Conservation (phyloP, 1,140 invertebrate species). For the Chironomus striatipennis region DNA sequence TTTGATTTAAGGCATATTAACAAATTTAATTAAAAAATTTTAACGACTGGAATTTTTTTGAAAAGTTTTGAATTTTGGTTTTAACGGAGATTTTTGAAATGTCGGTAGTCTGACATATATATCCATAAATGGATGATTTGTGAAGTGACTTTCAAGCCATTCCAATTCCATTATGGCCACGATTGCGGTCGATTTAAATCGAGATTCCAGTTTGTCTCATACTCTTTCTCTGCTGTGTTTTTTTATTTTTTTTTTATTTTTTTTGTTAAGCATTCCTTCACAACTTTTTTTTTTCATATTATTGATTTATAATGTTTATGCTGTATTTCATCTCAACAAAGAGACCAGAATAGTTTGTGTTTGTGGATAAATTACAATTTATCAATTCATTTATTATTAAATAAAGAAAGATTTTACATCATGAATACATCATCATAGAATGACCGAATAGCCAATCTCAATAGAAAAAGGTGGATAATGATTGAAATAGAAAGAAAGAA, state of each 20-base stretch:
- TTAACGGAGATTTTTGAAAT: no score
- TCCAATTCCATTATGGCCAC: constrained; percentile 3
- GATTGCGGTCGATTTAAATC: neutral
- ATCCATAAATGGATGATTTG: constrained; percentile 22
- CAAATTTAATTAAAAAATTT: no score
- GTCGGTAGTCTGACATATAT: no score
- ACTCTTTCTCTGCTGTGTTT: neutral
- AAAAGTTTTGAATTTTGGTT: no score
- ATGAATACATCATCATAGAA: neutral
- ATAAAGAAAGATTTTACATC: neutral
- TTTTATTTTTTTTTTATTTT: no score
- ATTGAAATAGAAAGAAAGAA: neutral
- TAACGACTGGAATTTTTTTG: no score
- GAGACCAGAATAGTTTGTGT: no score
- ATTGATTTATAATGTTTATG: constrained; percentile 1
- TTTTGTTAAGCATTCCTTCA: neutral
- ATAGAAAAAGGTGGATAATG: neutral
- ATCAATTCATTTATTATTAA: neutral
- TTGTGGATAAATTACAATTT: neutral
- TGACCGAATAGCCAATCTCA: no score
- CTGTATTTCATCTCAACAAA: neutral
- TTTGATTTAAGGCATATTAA: no score
- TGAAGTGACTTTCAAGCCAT: constrained; percentile 21
- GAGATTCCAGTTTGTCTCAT: constrained; percentile 19
- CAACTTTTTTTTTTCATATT: no score